A percentile compares a stretch with the other conserved stretches of the same genome.
These are phyloP conservation scores for Turnix velox DNA, from an alignment of 2,113 vertebrate genomes.

Conservation along the genomic window DNA sequence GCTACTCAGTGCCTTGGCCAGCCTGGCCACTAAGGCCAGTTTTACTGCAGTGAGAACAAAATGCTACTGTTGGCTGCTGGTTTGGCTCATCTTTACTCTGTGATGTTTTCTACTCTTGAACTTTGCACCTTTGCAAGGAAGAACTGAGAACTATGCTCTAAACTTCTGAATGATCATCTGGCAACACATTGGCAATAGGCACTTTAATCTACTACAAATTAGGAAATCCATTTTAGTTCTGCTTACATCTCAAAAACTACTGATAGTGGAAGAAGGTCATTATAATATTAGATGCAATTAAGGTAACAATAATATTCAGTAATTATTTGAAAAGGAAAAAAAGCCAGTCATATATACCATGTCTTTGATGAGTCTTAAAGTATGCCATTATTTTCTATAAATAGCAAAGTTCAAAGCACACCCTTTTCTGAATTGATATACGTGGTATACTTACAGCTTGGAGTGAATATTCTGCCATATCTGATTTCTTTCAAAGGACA, in stretches of 20 bases:
- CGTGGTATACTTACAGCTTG: not conserved
- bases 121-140: not conserved
- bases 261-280: not conserved
- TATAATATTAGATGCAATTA: not conserved
- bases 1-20: no score
- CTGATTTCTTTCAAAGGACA: not conserved
- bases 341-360: not conserved
- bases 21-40: not conserved
- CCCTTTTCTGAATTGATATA: not conserved
- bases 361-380: accelerated
- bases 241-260: not conserved
- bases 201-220: not conserved
- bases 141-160: not conserved
- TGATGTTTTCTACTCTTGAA: not conserved
- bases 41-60: not conserved
- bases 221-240: not conserved
- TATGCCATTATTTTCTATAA: not conserved
- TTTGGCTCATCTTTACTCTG: not conserved
- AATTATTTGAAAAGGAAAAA: not conserved
- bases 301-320: not conserved
- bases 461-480: not conserved
- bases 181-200: not conserved
- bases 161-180: not conserved
- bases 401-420: not conserved
- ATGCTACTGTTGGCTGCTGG: not conserved